phyloP scores from a whole-genome alignment of 2,113 vertebrate genomes.

The Pantherophis guttatus region DNA sequence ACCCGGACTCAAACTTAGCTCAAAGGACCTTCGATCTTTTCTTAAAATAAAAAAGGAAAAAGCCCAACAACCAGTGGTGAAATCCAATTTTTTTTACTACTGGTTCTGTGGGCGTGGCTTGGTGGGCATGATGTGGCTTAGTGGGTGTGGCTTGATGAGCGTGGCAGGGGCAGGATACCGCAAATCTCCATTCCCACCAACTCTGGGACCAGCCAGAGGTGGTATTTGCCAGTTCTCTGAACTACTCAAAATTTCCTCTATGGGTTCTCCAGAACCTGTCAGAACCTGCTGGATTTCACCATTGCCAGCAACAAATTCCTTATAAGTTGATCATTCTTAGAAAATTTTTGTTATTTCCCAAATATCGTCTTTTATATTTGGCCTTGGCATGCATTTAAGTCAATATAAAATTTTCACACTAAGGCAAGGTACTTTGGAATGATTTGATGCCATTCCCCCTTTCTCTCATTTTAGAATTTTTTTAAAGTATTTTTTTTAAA shows the following conservation, averaged over 20 bases:
- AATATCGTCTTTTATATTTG: background rate
- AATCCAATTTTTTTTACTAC: too few relatives aligned
- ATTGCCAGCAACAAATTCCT: background rate
- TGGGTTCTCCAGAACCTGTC: too few relatives aligned
- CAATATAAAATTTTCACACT: background rate
- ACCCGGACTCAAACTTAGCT: background rate
- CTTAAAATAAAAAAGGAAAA: background rate
- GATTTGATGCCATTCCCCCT: constrained; percentile 51
- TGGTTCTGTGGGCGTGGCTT: too few relatives aligned
- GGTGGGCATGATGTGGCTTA: too few relatives aligned
- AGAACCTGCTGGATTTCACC: too few relatives aligned
- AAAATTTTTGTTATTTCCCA: constrained; percentile 3
- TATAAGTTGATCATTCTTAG: background rate
- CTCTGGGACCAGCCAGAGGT: too few relatives aligned
- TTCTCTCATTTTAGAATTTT: background rate
- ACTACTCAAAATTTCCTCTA: too few relatives aligned
- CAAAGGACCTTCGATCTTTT: background rate
- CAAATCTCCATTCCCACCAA: too few relatives aligned
- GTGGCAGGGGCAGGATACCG: too few relatives aligned
- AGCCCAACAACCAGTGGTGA: background rate
- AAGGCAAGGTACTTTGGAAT: constrained; percentile 68
- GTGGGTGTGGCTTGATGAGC: too few relatives aligned
- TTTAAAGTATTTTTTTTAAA: background rate
- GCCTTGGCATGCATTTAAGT: background rate
- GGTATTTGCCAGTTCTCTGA: too few relatives aligned